Base-by-base conservation (phyloP, 2,113 vertebrate species). In the Emberiza fucata region DNA sequence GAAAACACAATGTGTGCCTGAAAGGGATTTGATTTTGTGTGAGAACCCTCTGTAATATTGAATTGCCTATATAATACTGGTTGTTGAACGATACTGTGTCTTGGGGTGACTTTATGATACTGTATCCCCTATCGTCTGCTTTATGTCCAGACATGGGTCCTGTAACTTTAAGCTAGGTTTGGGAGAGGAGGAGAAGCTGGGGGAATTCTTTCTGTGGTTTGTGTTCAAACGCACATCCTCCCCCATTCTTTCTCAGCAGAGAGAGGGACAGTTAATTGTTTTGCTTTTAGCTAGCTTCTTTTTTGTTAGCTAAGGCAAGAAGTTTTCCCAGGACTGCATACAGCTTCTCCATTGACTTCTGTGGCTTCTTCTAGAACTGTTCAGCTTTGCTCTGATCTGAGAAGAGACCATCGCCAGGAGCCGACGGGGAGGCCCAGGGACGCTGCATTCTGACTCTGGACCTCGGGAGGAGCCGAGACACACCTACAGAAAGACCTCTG, bases 401-500 rank as follows among this genome's bases (percentile, higher is more conserved):
- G 16, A 42, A 72, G 12, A 72, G 51, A 54, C 37, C 50, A 72
- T 54, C 1, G 5, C 37, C 1, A 2, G 69, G 69, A 72, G 39
- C 39, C 1, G 1, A 29, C 5, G 1, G 29, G 37, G 39, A 54
- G 37, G 69, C 29, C 6, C 29, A 3, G 2, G 50, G 50, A 72
- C 1, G 5, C 69, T 3, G 1, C 39, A 72, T 72, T 16, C 69
- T 3, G 4, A 31, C 37, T 54, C 37, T 3, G 4, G 69, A 54
- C 28, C 28, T 54, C 3, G 1, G 50, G 37, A 54, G 16, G 22
- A 53, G 37, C 51, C 3, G 2, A 72, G 39, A 18, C 15, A 53
- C 21, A 24, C 15, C 48, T 53, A 71, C 69, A 54, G 50, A 42
- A 25, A 72, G 29, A n/a, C 12, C 22, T n/a, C 51, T 72, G 31